phyloP scores from a whole-genome alignment of 1,140 invertebrate species.

The Drosophila insularis region DNA sequence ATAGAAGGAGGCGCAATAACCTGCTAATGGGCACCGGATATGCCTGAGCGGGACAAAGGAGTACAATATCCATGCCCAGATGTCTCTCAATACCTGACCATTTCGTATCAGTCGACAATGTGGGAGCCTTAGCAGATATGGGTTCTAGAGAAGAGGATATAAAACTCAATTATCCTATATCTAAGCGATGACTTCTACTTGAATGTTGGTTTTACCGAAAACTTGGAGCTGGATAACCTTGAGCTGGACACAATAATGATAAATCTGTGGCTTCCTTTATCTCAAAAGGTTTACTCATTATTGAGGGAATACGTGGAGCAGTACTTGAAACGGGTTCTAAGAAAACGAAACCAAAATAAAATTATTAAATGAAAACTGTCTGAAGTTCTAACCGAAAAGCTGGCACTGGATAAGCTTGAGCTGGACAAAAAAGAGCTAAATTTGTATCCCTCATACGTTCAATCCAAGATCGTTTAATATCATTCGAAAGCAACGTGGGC shows the following conservation, averaged over 20 bases:
- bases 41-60: conserved; percentile 86
- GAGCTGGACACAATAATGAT: conserved; percentile 84
- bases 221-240: conserved; percentile 86
- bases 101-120: conserved; percentile 84
- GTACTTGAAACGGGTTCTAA: conserved; percentile 82
- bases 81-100: conserved; percentile 82
- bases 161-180: neutral
- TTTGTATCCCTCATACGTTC: conserved; percentile 79
- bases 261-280: conserved; percentile 77
- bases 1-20: conserved; percentile 80
- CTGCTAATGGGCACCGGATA: conserved; percentile 87
- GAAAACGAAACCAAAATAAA: conserved; percentile 16
- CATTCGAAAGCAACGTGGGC: conserved; percentile 86
- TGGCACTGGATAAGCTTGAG: conserved; percentile 87
- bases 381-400: conserved; percentile 85
- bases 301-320: conserved; percentile 64
- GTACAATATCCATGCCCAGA: conserved; percentile 83
- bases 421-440: conserved; percentile 83
- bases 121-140: conserved; percentile 83
- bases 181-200: neutral
- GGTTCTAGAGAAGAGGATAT: conserved; percentile 84
- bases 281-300: conserved; percentile 83
- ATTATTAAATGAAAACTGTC: conserved; percentile 44
- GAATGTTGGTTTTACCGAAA: conserved; percentile 84
- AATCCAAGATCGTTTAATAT: conserved; percentile 85